Conservation (phyloP, 2,113 vertebrate genomes). For the Nothobranchius kuhntae region DNA sequence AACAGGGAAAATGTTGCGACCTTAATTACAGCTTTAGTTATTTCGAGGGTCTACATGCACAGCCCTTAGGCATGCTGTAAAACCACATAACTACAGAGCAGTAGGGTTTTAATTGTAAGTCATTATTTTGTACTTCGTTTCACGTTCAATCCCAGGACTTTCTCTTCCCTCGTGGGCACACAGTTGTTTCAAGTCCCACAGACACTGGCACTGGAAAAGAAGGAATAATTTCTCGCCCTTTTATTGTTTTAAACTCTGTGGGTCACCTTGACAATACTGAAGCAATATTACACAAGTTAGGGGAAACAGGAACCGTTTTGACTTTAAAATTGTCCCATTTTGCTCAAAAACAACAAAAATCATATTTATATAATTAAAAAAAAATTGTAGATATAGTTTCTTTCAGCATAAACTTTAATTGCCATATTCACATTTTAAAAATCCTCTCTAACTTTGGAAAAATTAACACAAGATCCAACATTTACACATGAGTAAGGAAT, state of each 20-base stretch:
- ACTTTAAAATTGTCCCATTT: background rate
- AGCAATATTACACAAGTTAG: background rate
- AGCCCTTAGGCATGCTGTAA: constrained; percentile 68
- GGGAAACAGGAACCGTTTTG: background rate
- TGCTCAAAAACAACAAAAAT: too few relatives aligned
- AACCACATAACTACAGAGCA: constrained; percentile 76
- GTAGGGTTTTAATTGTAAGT: constrained; percentile 71
- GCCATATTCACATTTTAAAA: constrained; percentile 74
- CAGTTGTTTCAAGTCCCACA: constrained; percentile 33
- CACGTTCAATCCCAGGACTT: constrained; percentile 65
- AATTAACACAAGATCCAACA: constrained; percentile 73
- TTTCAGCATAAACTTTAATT: constrained; percentile 27
- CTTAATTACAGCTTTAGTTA: constrained; percentile 74
- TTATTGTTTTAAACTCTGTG: background rate
- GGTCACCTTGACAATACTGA: constrained; percentile 13
- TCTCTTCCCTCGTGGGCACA: constrained; percentile 61
- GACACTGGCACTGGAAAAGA: background rate
- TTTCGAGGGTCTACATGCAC: constrained; percentile 65
- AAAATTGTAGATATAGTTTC: too few relatives aligned
- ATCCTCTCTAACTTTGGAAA: constrained; percentile 73
- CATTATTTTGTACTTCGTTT: constrained; percentile 76
- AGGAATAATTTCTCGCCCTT: background rate
- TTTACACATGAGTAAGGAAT: constrained; percentile 63
- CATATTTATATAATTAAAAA: too few relatives aligned
- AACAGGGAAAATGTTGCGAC: constrained; percentile 53